Conservation (phyloP, 2,888 invertebrate genomes). For the Trachelus stipa region DNA sequence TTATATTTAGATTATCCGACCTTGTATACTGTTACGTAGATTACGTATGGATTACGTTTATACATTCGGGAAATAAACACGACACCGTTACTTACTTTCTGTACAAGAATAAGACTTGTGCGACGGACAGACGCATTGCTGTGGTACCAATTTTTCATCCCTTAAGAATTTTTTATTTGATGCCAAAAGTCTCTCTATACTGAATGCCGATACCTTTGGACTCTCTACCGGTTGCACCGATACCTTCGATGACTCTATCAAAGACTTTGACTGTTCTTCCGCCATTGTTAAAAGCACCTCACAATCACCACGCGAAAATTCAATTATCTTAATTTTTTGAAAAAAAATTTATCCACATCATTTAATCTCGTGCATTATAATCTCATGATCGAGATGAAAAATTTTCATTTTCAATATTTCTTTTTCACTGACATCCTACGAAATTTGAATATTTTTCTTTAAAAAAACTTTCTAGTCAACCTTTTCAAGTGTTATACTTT, state of each 20-base stretch:
- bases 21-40: too few relatives aligned
- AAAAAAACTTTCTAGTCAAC: background rate
- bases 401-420: background rate
- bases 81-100: too few relatives aligned
- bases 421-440: slow-evolving; percentile 25
- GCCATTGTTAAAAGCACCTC: slow-evolving; percentile 34
- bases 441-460: background rate
- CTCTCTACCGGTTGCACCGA: slow-evolving; percentile 33
- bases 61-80: too few relatives aligned
- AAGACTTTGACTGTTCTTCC: slow-evolving; percentile 32
- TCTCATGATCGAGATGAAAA: too few relatives aligned
- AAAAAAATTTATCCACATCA: too few relatives aligned
- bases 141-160: slow-evolving; percentile 25
- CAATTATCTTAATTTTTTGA: too few relatives aligned
- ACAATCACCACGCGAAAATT: too few relatives aligned
- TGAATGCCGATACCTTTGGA: slow-evolving; percentile 52
- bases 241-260: slow-evolving; percentile 24
- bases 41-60: too few relatives aligned
- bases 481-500: background rate
- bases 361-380: too few relatives aligned
- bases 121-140: slow-evolving; percentile 18
- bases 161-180: slow-evolving; percentile 41
- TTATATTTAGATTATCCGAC: too few relatives aligned
- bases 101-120: background rate
- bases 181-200: slow-evolving; percentile 59